phyloP scores from a whole-genome alignment of 1,140 invertebrate genomes.

The Pseudomyrmex flavicornis region DNA sequence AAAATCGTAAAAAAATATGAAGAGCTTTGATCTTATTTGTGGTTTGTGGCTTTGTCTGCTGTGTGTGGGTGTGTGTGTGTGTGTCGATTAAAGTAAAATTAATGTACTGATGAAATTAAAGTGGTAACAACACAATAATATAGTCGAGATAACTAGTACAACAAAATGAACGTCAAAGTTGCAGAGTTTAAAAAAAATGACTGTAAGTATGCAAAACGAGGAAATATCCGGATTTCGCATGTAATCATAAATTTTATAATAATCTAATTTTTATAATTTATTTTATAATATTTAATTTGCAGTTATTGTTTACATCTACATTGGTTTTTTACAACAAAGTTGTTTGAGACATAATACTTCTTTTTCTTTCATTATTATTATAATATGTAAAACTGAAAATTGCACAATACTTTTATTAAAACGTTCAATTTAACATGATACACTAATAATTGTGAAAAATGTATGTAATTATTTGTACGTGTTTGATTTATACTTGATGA shows the following conservation, averaged over 20 bases:
- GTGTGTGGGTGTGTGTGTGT: too few relatives aligned
- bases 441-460: too few relatives aligned
- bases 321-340: too few relatives aligned
- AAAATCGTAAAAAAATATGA: slow-evolving; percentile 54
- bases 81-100: slow-evolving; percentile 20
- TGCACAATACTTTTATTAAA: too few relatives aligned
- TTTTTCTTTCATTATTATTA: too few relatives aligned
- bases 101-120: slow-evolving; percentile 28
- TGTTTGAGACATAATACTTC: too few relatives aligned
- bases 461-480: too few relatives aligned
- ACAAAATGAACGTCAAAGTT: slow-evolving; percentile 27
- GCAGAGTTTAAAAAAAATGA: not conserved
- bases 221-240: not conserved
- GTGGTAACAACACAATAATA: slow-evolving; percentile 16
- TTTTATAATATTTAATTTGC: too few relatives aligned
- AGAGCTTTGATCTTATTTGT: slow-evolving; percentile 45
- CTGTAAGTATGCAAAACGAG: not conserved
- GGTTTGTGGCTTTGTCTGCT: not conserved
- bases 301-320: too few relatives aligned
- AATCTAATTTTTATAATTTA: too few relatives aligned
- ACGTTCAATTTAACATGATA: not conserved
- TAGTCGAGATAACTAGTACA: not conserved
- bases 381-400: too few relatives aligned
- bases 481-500: not conserved
- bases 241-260: not conserved